Conservation (phyloP, 2,113 vertebrate species). For the Gnathonemus longibarbis region DNA sequence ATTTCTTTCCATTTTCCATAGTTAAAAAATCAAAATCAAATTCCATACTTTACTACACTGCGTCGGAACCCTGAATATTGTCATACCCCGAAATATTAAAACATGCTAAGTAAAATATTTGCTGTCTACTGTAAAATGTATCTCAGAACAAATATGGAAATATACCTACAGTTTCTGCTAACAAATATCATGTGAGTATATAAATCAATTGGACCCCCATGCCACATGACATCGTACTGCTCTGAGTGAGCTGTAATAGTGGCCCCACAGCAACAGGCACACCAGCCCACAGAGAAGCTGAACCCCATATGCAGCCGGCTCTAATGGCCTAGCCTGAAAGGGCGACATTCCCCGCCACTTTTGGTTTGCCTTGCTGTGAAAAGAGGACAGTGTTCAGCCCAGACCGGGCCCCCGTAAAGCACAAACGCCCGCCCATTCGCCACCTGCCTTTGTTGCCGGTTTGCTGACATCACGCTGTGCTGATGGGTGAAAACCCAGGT, state of each 20-base stretch:
- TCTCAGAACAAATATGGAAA: neutral
- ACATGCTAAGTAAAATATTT: neutral
- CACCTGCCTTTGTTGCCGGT: slow-evolving; percentile 70
- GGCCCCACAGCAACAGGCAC: neutral
- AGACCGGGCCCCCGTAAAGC: slow-evolving; percentile 60
- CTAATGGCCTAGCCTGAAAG: neutral
- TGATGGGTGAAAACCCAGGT: slow-evolving; percentile 76
- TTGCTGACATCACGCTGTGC: slow-evolving; percentile 73
- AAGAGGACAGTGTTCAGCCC: slow-evolving; percentile 57
- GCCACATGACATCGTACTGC: neutral
- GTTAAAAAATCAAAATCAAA: neutral
- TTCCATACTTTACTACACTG: neutral
- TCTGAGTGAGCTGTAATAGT: neutral
- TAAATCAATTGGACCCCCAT: too few relatives aligned
- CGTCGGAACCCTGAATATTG: neutral
- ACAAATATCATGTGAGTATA: neutral
- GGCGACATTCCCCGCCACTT: slow-evolving; percentile 11
- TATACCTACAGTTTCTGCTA: neutral
- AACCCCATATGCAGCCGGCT: neutral
- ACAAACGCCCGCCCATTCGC: slow-evolving; percentile 60
- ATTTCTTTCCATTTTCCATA: neutral
- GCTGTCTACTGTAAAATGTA: neutral
- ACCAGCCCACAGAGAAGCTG: neutral
- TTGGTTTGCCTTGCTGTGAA: slow-evolving; percentile 36
- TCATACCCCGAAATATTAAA: neutral